Percentiles rank a stretch among this genome's conserved stretches.
These are phyloP conservation scores for Edolisoma coerulescens DNA, from an alignment of 2,113 vertebrate species.

Conservation along the genomic window DNA sequence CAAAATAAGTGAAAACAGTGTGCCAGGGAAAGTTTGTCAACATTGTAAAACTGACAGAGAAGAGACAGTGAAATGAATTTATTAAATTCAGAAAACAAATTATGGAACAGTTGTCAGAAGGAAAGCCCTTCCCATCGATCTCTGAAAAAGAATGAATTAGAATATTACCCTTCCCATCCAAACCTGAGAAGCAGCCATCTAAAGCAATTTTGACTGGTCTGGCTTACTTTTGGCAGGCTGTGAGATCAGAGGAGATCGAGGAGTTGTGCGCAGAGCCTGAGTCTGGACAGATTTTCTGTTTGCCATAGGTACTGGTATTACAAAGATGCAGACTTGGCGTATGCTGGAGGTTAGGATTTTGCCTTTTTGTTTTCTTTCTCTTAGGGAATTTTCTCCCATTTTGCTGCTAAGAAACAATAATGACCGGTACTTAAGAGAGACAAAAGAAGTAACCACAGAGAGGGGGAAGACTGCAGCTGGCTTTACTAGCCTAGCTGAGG, in stretches of 20 bases:
- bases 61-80: not conserved
- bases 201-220: not conserved
- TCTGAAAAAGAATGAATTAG: not conserved
- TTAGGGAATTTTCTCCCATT: not conserved
- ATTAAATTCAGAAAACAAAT: not conserved
- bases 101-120: not conserved
- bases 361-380: not conserved
- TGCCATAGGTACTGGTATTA: not conserved
- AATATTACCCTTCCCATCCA: not conserved
- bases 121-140: not conserved
- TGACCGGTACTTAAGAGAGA: rapidly evolving
- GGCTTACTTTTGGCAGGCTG: not conserved
- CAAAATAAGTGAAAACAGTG: not conserved
- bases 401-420: not conserved
- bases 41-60: not conserved
- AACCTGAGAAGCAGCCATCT: not conserved
- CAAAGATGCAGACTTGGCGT: not conserved
- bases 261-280: not conserved
- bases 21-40: not conserved
- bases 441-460: not conserved
- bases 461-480: not conserved
- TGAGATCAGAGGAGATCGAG: not conserved
- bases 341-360: not conserved
- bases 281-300: not conserved
- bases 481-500: not conserved